Evolutionary conservation across 2,113 vertebrate species (phyloP).

Genomic region (Mellivora capensis): DNA sequence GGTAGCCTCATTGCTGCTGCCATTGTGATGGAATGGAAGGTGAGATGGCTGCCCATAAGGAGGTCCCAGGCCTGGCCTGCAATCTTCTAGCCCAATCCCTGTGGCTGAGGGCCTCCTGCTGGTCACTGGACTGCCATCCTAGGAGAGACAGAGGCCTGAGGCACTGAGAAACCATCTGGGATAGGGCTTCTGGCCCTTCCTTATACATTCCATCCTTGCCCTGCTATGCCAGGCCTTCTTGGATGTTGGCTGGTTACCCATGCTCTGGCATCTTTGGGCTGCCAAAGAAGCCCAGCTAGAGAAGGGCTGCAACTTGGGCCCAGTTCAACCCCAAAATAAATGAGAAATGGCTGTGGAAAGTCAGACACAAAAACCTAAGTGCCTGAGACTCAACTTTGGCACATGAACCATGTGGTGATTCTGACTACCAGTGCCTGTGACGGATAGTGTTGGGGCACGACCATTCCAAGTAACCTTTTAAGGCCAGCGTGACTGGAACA

Average conservation of each 20-base stretch:
- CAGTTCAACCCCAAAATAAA: background rate
- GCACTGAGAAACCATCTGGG: background rate
- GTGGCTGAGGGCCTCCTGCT: slow-evolving; percentile 80
- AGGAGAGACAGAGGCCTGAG: slow-evolving; percentile 50
- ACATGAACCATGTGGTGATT: background rate
- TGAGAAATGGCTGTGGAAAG: background rate
- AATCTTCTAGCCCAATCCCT: slow-evolving; percentile 82
- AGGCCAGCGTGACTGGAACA: background rate
- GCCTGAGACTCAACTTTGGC: background rate
- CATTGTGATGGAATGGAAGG: slow-evolving; percentile 82
- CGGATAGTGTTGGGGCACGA: background rate
- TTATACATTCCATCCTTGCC: background rate
- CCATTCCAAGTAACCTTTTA: background rate
- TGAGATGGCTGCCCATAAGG: slow-evolving; percentile 87
- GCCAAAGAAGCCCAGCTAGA: background rate
- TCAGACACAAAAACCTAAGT: background rate
- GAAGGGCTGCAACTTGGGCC: background rate
- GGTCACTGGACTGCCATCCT: slow-evolving; percentile 88
- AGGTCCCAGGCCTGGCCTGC: slow-evolving; percentile 78
- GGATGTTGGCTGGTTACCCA: background rate
- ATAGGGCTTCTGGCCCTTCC: background rate
- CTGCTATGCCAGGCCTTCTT: background rate
- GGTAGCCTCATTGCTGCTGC: slow-evolving; percentile 76
- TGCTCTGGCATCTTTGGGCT: background rate
- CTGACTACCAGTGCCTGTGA: background rate